These are phyloP conservation scores for Octomys mimax DNA, from an alignment of 2,797 vertebrate species.

Conservation along the genomic window DNA sequence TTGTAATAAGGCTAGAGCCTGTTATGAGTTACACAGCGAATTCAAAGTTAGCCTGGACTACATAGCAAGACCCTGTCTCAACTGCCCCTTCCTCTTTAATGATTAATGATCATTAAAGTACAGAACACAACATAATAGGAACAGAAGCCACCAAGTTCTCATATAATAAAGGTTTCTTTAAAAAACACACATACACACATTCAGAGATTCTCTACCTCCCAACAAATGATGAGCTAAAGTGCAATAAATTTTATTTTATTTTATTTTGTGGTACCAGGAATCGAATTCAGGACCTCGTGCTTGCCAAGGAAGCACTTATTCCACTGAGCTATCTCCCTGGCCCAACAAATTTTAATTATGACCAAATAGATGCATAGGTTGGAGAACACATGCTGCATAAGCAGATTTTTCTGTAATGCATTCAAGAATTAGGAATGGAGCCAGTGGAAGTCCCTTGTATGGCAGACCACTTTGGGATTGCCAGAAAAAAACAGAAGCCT, in stretches of 20 bases:
- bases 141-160: constrained; percentile 4
- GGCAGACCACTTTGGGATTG: neutral
- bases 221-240: constrained; percentile 18
- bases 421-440: neutral
- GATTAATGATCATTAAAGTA: no score
- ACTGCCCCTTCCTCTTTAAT: neutral
- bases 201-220: constrained; percentile 39
- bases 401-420: constrained; percentile 32
- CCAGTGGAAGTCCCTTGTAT: neutral
- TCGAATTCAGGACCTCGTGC: no score
- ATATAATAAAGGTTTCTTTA: constrained; percentile 16
- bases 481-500: constrained; percentile 2
- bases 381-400: neutral
- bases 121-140: neutral
- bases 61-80: neutral
- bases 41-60: neutral
- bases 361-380: neutral
- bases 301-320: no score
- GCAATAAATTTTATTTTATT: no score
- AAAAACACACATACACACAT: neutral
- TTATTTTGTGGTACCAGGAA: no score
- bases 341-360: neutral
- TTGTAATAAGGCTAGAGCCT: neutral
- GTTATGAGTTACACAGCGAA: neutral
- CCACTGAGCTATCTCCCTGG: no score